A percentile compares a stretch with the other conserved stretches of the same genome.
phyloP scores from a whole-genome alignment of 2,113 vertebrate species.

The Brevimyrus niger region DNA sequence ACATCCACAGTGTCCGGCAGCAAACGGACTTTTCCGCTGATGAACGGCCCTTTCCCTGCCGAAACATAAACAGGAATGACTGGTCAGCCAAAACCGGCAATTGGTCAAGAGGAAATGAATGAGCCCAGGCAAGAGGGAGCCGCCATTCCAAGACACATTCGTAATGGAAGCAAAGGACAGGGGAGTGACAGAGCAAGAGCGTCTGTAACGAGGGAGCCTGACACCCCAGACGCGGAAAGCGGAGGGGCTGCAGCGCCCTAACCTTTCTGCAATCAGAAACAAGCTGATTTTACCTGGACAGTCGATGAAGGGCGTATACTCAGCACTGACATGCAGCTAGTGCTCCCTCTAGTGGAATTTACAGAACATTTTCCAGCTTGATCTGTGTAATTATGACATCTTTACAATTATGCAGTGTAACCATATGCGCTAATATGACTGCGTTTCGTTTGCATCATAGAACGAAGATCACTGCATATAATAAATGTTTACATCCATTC shows the following conservation, averaged over 20 bases:
- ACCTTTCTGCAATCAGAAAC: background rate
- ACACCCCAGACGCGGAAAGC: background rate
- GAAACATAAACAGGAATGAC: conserved; percentile 19
- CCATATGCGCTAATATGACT: background rate
- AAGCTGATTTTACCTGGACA: background rate
- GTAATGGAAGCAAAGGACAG: background rate
- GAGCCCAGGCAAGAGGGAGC: no score
- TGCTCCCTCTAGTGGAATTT: conserved; percentile 1
- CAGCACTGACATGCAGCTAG: background rate
- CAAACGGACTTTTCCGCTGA: background rate
- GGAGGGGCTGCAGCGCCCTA: background rate
- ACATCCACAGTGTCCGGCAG: background rate
- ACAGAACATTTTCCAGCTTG: background rate
- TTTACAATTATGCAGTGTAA: background rate
- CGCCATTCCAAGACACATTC: background rate
- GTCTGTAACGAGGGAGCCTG: background rate
- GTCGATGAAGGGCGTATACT: background rate
- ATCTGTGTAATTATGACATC: background rate
- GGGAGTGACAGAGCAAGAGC: background rate
- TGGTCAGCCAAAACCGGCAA: background rate
- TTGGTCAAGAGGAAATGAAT: conserved; percentile 10
- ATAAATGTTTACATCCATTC: background rate
- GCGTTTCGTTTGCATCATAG: background rate
- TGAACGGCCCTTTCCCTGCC: background rate
- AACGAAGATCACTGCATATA: background rate